Conservation (phyloP, 2,888 invertebrate species). For the Chironomus tentans region DNA sequence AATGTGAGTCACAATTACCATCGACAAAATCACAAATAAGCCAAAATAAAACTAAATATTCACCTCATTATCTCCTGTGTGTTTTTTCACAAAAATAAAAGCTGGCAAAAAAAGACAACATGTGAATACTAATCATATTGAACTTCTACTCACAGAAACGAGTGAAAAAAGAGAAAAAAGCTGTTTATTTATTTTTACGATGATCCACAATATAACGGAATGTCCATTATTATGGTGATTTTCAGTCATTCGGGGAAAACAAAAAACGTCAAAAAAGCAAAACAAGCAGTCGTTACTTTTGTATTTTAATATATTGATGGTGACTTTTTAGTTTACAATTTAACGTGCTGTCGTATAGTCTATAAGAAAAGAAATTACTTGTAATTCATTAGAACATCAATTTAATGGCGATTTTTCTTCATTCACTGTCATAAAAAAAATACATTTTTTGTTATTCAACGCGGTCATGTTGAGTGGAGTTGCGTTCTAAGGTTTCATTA, state of each 20-base stretch:
- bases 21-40: neutral
- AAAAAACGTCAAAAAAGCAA: slow-evolving; percentile 1
- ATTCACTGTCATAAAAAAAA: no score
- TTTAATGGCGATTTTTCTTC: neutral
- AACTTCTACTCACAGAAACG: neutral
- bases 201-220: slow-evolving; percentile 19
- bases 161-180: neutral
- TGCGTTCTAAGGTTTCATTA: neutral
- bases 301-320: slow-evolving; percentile 5
- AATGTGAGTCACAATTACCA: no score
- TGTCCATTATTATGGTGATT: slow-evolving; percentile 26
- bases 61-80: neutral
- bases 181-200: neutral
- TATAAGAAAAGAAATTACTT: neutral
- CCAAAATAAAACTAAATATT: neutral
- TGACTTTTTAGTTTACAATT: neutral
- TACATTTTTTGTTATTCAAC: no score
- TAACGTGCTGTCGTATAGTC: neutral
- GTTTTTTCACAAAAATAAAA: neutral
- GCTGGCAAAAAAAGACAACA: neutral
- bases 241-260: slow-evolving; percentile 2
- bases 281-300: neutral
- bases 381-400: neutral
- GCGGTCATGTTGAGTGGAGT: no score
- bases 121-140: neutral